Conservation (phyloP, 2,888 invertebrate genomes). For the Latrodectus hesperus region DNA sequence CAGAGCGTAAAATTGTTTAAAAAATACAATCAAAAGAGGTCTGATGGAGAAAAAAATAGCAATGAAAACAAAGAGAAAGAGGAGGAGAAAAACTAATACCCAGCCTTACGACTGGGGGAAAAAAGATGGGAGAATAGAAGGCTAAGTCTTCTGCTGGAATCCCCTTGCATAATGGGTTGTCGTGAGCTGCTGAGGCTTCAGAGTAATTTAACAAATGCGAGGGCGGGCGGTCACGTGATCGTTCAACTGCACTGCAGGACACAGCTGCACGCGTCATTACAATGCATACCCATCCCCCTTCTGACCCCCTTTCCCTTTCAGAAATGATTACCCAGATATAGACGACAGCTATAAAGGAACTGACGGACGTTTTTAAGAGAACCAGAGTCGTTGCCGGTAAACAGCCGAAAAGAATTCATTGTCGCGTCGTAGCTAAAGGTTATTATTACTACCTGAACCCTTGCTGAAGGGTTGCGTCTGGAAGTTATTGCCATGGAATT, state of each 20-base stretch:
- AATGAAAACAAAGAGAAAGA: neutral
- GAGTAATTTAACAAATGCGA: constrained; percentile 64
- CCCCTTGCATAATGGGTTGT: constrained; percentile 63
- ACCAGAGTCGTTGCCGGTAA: neutral
- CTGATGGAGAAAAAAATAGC: neutral
- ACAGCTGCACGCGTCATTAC: constrained; percentile 68
- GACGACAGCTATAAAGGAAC: constrained; percentile 40
- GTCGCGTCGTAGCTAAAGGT: neutral
- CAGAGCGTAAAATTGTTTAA: neutral
- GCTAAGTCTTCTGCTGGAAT: constrained; percentile 9
- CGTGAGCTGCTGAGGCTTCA: constrained; percentile 49
- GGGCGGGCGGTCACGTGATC: constrained; percentile 50
- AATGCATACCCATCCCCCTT: constrained; percentile 28
- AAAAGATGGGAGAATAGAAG: constrained; percentile 13
- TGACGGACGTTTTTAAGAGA: constrained; percentile 34
- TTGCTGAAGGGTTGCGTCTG: too few species aligned
- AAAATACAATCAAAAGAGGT: neutral
- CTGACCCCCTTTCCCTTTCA: constrained; percentile 13
- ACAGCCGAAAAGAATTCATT: neutral
- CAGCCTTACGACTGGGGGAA: neutral
- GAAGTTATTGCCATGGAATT: too few species aligned
- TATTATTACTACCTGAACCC: too few species aligned
- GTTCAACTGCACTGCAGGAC: constrained; percentile 59
- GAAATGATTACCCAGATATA: constrained; percentile 57
- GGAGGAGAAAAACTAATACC: constrained; percentile 4